Evolutionary conservation across 1,140 invertebrate species (phyloP).

Genomic region (Phthorimaea operculella): DNA sequence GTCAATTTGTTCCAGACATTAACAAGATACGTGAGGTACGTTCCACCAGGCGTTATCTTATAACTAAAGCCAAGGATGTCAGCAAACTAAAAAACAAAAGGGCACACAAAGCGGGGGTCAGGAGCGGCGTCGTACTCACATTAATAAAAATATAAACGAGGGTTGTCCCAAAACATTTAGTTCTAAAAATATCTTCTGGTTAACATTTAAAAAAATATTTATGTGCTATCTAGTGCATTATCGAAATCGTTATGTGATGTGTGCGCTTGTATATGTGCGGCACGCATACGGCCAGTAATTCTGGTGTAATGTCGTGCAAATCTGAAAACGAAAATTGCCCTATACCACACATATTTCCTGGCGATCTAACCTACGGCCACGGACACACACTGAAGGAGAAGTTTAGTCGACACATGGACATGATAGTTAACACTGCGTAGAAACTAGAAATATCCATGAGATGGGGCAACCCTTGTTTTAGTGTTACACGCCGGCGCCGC

Average conservation of each 20-base stretch:
- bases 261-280: slow-evolving; percentile 67
- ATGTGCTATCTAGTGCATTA: slow-evolving; percentile 67
- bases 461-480: slow-evolving; percentile 68
- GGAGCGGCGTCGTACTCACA: slow-evolving; percentile 56
- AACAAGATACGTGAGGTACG: background rate
- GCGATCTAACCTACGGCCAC: slow-evolving; percentile 50
- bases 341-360: slow-evolving; percentile 66
- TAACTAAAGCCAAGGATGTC: slow-evolving; percentile 7
- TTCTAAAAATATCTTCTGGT: slow-evolving; percentile 34
- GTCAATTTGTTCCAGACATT: too few relatives aligned
- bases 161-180: slow-evolving; percentile 67
- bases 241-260: slow-evolving; percentile 64
- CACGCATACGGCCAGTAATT: slow-evolving; percentile 68
- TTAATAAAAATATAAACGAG: slow-evolving; percentile 59
- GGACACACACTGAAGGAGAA: slow-evolving; percentile 61
- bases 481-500: slow-evolving; percentile 29
- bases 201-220: slow-evolving; percentile 53
- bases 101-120: slow-evolving; percentile 51
- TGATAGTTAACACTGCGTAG: slow-evolving; percentile 61
- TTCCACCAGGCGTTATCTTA: slow-evolving; percentile 17
- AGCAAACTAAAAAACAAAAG: slow-evolving; percentile 14
- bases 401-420: slow-evolving; percentile 63
- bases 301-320: slow-evolving; percentile 68
- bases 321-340: slow-evolving; percentile 68
- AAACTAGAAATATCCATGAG: slow-evolving; percentile 66